Evolutionary conservation across 2,888 invertebrate genomes (phyloP).

Genomic region (Prionchulus punctatus): DNA sequence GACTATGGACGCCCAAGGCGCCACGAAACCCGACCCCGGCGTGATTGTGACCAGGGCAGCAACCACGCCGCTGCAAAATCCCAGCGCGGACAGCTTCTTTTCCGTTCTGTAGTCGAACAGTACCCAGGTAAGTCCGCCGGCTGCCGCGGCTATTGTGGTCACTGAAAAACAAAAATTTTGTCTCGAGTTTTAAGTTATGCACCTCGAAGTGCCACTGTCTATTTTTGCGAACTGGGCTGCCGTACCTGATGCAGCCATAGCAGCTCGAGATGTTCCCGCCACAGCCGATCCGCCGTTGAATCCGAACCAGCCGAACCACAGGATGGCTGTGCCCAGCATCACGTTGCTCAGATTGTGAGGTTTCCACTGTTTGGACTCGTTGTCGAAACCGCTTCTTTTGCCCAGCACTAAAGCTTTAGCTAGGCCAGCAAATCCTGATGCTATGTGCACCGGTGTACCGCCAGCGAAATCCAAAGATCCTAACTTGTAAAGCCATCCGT

Average conservation of each 20-base stretch:
- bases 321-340: slow-evolving; percentile 7
- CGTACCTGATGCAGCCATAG: neutral
- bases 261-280: slow-evolving; percentile 2
- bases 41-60: slow-evolving; percentile 15
- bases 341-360: slow-evolving; percentile 6
- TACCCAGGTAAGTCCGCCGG: slow-evolving; percentile 12
- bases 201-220: neutral
- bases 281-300: slow-evolving; percentile 11
- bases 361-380: neutral
- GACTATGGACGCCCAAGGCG: slow-evolving; percentile 12
- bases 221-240: neutral
- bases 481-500: slow-evolving; percentile 6
- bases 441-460: slow-evolving; percentile 10
- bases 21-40: slow-evolving; percentile 13
- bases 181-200: too few relatives aligned
- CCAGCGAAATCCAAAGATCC: slow-evolving; percentile 1
- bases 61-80: slow-evolving; percentile 12
- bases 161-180: neutral
- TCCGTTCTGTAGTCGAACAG: neutral
- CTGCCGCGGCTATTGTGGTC: slow-evolving; percentile 10
- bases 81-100: slow-evolving; percentile 13
- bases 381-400: slow-evolving; percentile 1
- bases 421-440: slow-evolving; percentile 10
- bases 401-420: slow-evolving; percentile 7
- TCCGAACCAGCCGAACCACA: slow-evolving; percentile 11